Conservation (phyloP, 2,113 vertebrate genomes). For the Gobius niger region DNA sequence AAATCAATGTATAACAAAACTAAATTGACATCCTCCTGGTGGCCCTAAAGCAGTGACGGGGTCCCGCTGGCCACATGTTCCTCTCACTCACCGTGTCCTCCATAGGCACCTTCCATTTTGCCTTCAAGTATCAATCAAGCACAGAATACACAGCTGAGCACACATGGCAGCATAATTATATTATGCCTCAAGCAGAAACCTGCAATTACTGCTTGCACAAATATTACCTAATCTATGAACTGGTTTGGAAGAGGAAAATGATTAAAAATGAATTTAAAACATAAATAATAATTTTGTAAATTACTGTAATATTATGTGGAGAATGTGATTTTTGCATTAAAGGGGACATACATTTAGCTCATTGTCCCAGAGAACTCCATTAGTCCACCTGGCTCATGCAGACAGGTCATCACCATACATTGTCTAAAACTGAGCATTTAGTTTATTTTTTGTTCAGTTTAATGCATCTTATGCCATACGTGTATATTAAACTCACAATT, state of each 20-base stretch:
- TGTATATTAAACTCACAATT: no score
- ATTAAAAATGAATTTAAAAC: constrained; percentile 10
- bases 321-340: no score
- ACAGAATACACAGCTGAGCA: constrained; percentile 15
- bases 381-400: no score
- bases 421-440: no score
- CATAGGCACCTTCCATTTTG: constrained; percentile 23
- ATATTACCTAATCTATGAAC: constrained; percentile 14
- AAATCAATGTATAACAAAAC: constrained; percentile 2
- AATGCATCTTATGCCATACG: no score
- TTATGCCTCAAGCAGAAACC: constrained; percentile 46
- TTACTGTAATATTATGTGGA: not conserved
- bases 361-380: no score
- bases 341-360: no score
- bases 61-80: constrained; percentile 2
- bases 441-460: no score
- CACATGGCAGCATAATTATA: constrained; percentile 54
- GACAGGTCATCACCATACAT: no score
- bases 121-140: constrained; percentile 49
- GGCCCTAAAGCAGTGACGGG: constrained; percentile 17
- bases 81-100: constrained; percentile 9
- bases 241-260: constrained; percentile 12
- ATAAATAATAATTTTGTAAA: not conserved
- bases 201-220: constrained; percentile 36
- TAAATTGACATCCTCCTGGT: not conserved